These are phyloP conservation scores for Tauraco hartlaubi DNA, from an alignment of 2,797 vertebrate genomes.

Conservation along the genomic window DNA sequence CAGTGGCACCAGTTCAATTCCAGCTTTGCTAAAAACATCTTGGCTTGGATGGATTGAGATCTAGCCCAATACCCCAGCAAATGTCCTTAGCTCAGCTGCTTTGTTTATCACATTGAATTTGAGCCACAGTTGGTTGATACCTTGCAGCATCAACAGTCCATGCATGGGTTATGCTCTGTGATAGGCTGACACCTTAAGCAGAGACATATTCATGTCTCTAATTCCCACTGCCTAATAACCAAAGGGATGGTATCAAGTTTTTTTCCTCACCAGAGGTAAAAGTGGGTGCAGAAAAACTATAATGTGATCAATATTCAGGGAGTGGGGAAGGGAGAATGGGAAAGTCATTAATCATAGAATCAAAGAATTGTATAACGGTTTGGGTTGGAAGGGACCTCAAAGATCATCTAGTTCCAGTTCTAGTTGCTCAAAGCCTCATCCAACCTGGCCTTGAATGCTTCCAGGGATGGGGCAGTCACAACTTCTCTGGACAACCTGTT, in stretches of 20 bases:
- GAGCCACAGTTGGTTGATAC: fast-evolving
- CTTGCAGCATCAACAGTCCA: neutral
- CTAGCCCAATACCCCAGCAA: neutral
- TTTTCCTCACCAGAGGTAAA: neutral
- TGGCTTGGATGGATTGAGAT: neutral
- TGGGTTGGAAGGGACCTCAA: too few relatives aligned
- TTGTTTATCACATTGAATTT: neutral
- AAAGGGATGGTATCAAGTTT: neutral
- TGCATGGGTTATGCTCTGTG: neutral
- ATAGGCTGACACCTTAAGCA: neutral
- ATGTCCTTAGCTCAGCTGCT: neutral
- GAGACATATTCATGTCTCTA: too few relatives aligned
- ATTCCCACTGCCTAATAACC: neutral
- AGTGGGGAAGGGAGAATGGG: neutral
- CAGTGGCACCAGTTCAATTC: neutral
- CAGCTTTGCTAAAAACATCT: neutral
- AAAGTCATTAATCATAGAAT: neutral
- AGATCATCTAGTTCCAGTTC: too few relatives aligned
- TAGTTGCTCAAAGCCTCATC: too few relatives aligned
- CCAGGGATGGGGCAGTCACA: too few relatives aligned
- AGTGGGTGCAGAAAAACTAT: neutral
- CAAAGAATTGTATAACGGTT: too few relatives aligned
- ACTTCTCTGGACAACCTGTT: too few relatives aligned
- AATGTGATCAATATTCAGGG: neutral
- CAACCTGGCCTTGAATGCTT: too few relatives aligned